Conservation (phyloP, 2,797 vertebrate genomes). For the Tenualosa ilisha region DNA sequence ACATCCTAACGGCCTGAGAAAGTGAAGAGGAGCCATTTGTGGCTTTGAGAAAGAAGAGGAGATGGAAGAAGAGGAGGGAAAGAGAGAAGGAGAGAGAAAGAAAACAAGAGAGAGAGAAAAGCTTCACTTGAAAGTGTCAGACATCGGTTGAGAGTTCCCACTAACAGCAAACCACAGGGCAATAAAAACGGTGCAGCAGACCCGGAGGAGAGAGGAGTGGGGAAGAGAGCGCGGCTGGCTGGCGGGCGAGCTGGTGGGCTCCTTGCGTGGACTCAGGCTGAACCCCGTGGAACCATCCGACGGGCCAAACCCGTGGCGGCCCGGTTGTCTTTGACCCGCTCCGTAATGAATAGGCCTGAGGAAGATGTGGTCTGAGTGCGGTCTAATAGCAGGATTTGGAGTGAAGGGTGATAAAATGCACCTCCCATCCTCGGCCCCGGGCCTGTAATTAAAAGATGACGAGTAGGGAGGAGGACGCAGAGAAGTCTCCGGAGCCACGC, state of each 20-base stretch:
- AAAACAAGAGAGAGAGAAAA: conserved; percentile 50
- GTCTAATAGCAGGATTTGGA: not conserved
- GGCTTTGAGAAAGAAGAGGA: too few relatives aligned
- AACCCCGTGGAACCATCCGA: conserved; percentile 64
- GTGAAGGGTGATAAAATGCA: not conserved
- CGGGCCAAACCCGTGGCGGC: conserved; percentile 60
- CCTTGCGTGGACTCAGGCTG: conserved; percentile 62
- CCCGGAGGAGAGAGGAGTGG: conserved; percentile 49
- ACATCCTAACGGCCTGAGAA: too few relatives aligned
- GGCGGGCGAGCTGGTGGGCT: conserved; percentile 52
- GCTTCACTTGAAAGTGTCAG: conserved; percentile 63
- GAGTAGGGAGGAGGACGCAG: not conserved
- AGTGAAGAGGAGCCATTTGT: too few relatives aligned
- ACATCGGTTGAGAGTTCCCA: conserved; percentile 68
- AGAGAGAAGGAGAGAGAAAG: conserved; percentile 6
- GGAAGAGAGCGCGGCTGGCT: too few relatives aligned
- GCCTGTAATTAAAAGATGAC: not conserved
- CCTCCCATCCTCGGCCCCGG: not conserved
- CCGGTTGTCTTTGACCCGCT: conserved; percentile 61
- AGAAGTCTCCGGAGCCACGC: not conserved
- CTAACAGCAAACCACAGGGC: conserved; percentile 73
- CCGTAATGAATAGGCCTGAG: conserved; percentile 65
- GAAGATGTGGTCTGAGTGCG: conserved; percentile 28
- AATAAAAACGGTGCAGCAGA: conserved; percentile 69
- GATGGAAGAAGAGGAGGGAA: not conserved